A percentile compares a stretch with the other conserved stretches of the same genome.
Conservation (phyloP, 2,888 invertebrate species). For the Melinaea menophilus region DNA sequence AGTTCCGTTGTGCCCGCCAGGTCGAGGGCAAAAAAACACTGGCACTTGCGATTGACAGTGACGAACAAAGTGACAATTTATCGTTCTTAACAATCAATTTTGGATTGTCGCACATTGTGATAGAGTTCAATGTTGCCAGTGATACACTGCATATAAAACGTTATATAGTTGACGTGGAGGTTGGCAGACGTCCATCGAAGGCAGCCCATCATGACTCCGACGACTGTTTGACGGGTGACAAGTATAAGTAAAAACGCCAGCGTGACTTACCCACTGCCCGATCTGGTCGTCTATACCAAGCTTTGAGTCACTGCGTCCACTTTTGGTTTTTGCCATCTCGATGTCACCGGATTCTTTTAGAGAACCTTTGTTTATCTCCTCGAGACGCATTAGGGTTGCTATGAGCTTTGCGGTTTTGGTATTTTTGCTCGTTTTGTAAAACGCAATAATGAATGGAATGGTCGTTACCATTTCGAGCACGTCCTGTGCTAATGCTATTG, state of each 20-base stretch:
- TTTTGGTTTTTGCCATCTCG: conserved; percentile 38
- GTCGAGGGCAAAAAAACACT: conserved; percentile 76
- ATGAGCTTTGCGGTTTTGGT: conserved; percentile 37
- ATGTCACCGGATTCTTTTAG: conserved; percentile 35
- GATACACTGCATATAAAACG: conserved; percentile 31
- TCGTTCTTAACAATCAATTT: conserved; percentile 27
- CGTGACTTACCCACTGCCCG: conserved; percentile 60
- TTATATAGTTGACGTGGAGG: conserved; percentile 41
- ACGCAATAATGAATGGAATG: conserved; percentile 35
- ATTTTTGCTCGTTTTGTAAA: conserved; percentile 27
- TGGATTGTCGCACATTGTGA: conserved; percentile 31
- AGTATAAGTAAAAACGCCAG: conserved; percentile 64
- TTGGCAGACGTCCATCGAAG: conserved; percentile 73
- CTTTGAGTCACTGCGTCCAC: conserved; percentile 66
- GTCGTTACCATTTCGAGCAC: conserved; percentile 28
- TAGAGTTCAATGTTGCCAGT: conserved; percentile 28
- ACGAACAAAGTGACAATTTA: conserved; percentile 38
- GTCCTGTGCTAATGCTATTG: conserved; percentile 24
- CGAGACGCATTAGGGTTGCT: conserved; percentile 38
- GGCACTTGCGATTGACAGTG: conserved; percentile 51
- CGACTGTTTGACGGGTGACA: conserved; percentile 75
- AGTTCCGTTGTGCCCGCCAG: conserved; percentile 74
- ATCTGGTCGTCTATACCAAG: conserved; percentile 48
- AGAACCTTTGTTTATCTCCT: conserved; percentile 57
- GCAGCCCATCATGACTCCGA: conserved; percentile 72